These are phyloP conservation scores for Cyphomyrus plagiostoma DNA, from an alignment of 2,113 vertebrate genomes.

Conservation along the genomic window DNA sequence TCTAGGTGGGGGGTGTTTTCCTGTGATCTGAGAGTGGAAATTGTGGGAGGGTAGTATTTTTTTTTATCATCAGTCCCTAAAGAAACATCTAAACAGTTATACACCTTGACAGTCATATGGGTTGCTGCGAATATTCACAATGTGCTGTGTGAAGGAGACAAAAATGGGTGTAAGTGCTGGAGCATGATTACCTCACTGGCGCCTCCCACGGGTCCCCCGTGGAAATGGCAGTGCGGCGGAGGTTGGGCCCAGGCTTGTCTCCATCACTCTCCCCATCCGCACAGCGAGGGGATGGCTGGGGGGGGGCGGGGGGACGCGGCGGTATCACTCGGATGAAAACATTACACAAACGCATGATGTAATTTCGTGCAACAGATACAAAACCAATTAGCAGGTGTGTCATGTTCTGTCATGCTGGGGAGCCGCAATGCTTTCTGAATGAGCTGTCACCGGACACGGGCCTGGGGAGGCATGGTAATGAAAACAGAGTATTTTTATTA, in stretches of 20 bases:
- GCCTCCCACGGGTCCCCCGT: not conserved
- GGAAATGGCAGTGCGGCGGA: not conserved
- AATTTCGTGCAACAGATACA: slow-evolving; percentile 59
- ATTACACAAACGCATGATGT: slow-evolving; percentile 43
- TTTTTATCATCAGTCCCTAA: not conserved
- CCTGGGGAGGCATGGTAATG: not conserved
- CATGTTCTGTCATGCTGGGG: slow-evolving; percentile 36
- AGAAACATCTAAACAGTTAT: not conserved
- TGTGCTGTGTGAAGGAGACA: not conserved
- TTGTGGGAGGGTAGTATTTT: not conserved
- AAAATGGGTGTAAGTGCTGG: not conserved
- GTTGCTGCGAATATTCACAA: not conserved
- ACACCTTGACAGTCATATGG: not conserved
- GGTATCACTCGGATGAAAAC: not conserved
- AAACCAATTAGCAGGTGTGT: slow-evolving; percentile 45
- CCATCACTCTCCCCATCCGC: not conserved
- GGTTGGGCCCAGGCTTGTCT: not conserved
- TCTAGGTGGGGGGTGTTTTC: not conserved
- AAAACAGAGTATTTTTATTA: slow-evolving; percentile 15
- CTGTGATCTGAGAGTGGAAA: not conserved
- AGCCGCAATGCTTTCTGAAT: slow-evolving; percentile 25
- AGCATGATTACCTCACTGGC: not conserved
- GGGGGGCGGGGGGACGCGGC: not conserved
- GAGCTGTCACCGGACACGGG: not conserved
- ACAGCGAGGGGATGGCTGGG: not conserved